These are phyloP conservation scores for Prunella himalayana DNA, from an alignment of 2,113 vertebrate genomes.

Conservation along the genomic window DNA sequence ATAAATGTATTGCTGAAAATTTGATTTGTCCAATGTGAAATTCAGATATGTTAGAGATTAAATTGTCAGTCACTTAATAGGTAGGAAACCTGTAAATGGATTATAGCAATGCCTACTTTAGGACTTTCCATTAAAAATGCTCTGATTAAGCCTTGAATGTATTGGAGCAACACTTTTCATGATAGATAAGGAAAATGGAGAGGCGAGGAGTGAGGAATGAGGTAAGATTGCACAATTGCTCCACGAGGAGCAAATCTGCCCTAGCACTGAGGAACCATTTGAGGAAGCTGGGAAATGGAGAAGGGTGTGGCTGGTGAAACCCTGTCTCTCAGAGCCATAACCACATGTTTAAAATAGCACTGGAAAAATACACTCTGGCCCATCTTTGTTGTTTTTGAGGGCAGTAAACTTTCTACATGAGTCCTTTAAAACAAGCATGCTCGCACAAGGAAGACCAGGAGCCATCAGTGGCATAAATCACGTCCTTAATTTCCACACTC, in stretches of 20 bases:
- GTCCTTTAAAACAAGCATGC: background rate
- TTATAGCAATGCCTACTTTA: background rate
- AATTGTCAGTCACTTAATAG: background rate
- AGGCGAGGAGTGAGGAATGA: background rate
- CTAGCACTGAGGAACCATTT: background rate
- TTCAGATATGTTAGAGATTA: background rate
- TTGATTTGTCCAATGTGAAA: background rate
- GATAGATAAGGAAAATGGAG: background rate
- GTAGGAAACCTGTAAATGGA: background rate
- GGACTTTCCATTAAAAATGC: background rate
- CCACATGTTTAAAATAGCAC: slow-evolving; percentile 51
- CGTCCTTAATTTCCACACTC: background rate
- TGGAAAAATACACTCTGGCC: slow-evolving; percentile 1
- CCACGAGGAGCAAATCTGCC: background rate
- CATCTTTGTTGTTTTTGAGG: background rate
- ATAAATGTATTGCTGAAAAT: background rate
- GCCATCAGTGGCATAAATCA: background rate
- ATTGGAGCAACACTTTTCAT: background rate
- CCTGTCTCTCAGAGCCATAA: background rate
- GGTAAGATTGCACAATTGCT: slow-evolving; percentile 36
- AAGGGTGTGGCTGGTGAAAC: slow-evolving; percentile 51
- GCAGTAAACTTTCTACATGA: background rate
- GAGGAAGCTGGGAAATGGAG: slow-evolving; percentile 56
- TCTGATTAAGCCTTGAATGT: background rate
- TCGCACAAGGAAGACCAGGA: background rate